Conservation (phyloP, 2,797 vertebrate genomes). For the Sebastolobus altivelis region DNA sequence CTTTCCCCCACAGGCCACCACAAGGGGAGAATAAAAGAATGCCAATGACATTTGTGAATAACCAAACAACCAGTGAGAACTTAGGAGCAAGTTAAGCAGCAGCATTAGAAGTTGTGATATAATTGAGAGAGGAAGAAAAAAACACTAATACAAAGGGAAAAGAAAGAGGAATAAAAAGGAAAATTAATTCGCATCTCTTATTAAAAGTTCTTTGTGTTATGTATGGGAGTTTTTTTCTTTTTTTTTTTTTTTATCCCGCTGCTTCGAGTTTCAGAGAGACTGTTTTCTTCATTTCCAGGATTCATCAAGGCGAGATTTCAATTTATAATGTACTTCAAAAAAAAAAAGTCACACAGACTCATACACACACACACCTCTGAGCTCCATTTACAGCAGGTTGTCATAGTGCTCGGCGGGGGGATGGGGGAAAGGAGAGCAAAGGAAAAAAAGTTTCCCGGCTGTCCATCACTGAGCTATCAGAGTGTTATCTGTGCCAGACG, state of each 20-base stretch:
- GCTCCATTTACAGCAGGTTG: slow-evolving; percentile 67
- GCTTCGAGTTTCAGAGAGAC: slow-evolving; percentile 40
- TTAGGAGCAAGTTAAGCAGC: slow-evolving; percentile 56
- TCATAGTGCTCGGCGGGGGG: slow-evolving; percentile 48
- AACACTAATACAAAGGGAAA: slow-evolving; percentile 62
- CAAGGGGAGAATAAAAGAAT: slow-evolving; percentile 84
- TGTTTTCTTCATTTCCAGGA: slow-evolving; percentile 48
- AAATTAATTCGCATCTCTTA: slow-evolving; percentile 60
- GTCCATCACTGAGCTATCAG: slow-evolving; percentile 83
- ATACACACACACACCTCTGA: slow-evolving; percentile 42
- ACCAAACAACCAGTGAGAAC: slow-evolving; percentile 80
- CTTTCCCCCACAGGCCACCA: slow-evolving; percentile 88
- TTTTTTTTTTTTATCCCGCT: neutral
- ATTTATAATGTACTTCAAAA: slow-evolving; percentile 12
- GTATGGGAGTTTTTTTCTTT: neutral
- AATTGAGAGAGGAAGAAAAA: slow-evolving; percentile 57
- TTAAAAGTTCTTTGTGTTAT: slow-evolving; percentile 63
- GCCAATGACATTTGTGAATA: slow-evolving; percentile 84
- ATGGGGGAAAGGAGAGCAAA: slow-evolving; percentile 43
- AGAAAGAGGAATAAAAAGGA: slow-evolving; percentile 39
- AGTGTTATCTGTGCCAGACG: slow-evolving; percentile 84
- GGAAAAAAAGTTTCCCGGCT: slow-evolving; percentile 76
- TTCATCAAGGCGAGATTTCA: slow-evolving; percentile 40
- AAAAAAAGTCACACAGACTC: neutral
- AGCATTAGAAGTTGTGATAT: slow-evolving; percentile 64